These are phyloP conservation scores for Trematomus bernacchii DNA, from an alignment of 2,797 vertebrate genomes.

Conservation along the genomic window DNA sequence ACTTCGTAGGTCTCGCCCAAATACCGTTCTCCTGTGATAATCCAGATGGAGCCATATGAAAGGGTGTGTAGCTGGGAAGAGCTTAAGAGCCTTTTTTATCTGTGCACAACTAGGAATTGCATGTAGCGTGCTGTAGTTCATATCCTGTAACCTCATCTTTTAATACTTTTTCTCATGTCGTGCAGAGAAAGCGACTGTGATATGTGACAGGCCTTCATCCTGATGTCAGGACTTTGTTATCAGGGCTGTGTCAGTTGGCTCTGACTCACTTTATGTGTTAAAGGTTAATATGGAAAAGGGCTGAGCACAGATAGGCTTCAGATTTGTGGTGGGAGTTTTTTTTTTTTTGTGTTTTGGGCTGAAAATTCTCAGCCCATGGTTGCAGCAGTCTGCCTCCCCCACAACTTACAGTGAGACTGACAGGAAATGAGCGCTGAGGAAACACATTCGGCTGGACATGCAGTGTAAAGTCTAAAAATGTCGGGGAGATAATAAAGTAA, in stretches of 20 bases:
- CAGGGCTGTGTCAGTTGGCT: conserved; percentile 43
- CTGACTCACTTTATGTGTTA: conserved; percentile 52
- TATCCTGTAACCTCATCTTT: neutral
- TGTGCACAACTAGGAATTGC: conserved; percentile 26
- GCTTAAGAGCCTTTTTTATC: neutral
- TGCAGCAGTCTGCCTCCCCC: conserved; percentile 24
- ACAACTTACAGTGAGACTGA: conserved; percentile 19
- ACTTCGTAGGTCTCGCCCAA: conserved; percentile 44
- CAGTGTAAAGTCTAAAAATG: conserved; percentile 10
- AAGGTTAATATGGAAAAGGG: conserved; percentile 49
- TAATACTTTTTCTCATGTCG: neutral
- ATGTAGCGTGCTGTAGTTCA: neutral
- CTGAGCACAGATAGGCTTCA: conserved; percentile 3
- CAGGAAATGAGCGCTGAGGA: conserved; percentile 47
- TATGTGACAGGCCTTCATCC: conserved; percentile 15
- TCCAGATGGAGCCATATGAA: conserved; percentile 44
- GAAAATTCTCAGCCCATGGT: neutral
- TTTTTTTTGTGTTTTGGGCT: conserved; percentile 3
- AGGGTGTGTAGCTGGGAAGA: conserved; percentile 63
- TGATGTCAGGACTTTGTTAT: conserved; percentile 51
- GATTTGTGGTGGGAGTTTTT: conserved; percentile 14
- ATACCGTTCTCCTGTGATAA: conserved; percentile 59
- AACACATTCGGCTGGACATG: neutral
- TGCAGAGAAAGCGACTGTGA: conserved; percentile 25
- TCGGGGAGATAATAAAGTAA: conserved; percentile 1